Evolutionary conservation across 53 echinoderm and acorn worm genomes (phyloP), one percentile per base, ranked within the genome.

Genomic region (Holothuria scabra): DNA sequence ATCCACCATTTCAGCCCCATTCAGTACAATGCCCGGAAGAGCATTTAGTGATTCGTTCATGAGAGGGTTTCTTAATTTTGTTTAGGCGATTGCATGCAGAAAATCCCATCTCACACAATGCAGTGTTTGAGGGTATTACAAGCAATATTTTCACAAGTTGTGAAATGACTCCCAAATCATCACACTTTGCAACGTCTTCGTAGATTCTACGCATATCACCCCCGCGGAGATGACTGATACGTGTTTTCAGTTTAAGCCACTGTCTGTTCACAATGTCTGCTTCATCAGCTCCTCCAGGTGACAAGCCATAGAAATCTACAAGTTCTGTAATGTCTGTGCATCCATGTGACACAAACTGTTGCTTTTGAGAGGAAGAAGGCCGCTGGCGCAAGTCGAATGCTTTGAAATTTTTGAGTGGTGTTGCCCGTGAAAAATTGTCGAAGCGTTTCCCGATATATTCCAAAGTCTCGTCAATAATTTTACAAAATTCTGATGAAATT

Each of bases 321-420:
- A 67, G 68, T 19, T 67, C 33, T 2, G 0, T 8, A 67, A 67
- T 67, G 68, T 67, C 68, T 12, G 11, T 32, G 12, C 28, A 12
- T 12, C 37, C 69, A 33, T 69, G 20, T 10, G 3, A 13, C 7
- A 69, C 69, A 69, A 69, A 35, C 19, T 69, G 12, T 18, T 30
- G 34, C 34, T 69, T 14, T 32, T 69, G 38, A 14, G 69, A 37
- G 33, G 69, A 69, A 34, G 69, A 30, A 2, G 37, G 69, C 69
- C 37, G 1, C 69, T 69, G 69, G 12, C 69, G 8, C 68, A 67
- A 31, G 68, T 67, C 68, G 30, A 67, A 67, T 25, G 68, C 68
- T 34, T 67, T 67, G 68, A 67, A 67, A 34, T 67, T 67, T 12
- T n/a, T n/a, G n/a, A n/a, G n/a, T n/a, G n/a, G n/a, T n/a, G 69